Base-by-base conservation (phyloP, 2,113 vertebrate species). In the Psettodes erumei region DNA sequence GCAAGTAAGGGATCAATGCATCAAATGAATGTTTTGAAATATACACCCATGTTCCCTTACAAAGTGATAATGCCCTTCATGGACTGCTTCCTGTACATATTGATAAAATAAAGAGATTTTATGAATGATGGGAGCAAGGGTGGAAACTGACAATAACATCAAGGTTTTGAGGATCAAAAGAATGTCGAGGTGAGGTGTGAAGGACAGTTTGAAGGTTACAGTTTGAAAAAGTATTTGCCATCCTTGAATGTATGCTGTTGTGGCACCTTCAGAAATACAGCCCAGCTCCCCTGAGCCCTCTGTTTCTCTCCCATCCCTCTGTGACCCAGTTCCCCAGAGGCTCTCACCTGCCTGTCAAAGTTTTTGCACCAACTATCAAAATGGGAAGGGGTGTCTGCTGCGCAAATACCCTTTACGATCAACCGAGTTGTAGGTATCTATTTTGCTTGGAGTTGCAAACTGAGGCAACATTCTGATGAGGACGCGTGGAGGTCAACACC, bases 271-370 rank as follows among this genome's bases (percentile, higher is more conserved):
- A 79, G 82, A 78, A 58, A 86, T 76, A 81, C 71, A 77, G 69
- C 59, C 58, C 70, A 5, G 79, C 75, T 88, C 86, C 83, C 82
- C 61, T 56, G 81, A 83, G 77, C 65, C 70, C 27, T 80, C 70
- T 40, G 77, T 79, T 78, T 80, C 63, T 71, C 83, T 81, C 82
- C 81, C 80, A 84, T 83, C 83, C 84, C 84, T 82, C 81, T 4
- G 78, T 90, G 91, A 91, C 94, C 90, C 75, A 85, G 88, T 90
- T 92, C 92, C 88, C 84, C 58, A 2, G 37, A 86, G 92, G 87
- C 88, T 84, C 83, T 79, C 69, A 74, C 84, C 84, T 84, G 88
- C 83, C 91, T 92, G 90, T 92, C 92, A 92, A 89, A 89, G 81
- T 90, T 92, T 61, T 82, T 82, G 43, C 81, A 69, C 47, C 76